These are phyloP conservation scores for Cisticola juncidis DNA, from an alignment of 2,113 vertebrate genomes.

Conservation along the genomic window DNA sequence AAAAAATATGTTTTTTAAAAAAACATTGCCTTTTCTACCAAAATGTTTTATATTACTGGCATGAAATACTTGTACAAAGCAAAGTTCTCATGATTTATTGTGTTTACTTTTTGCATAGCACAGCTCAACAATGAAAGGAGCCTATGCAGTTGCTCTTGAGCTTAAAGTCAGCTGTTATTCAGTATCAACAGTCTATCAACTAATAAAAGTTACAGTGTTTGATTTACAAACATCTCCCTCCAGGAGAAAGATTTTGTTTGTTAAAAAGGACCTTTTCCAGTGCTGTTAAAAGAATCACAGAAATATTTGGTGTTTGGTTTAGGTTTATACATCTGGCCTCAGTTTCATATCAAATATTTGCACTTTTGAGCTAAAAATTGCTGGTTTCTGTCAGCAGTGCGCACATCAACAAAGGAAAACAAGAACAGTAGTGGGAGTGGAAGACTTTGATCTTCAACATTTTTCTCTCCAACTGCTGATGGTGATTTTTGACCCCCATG, in stretches of 20 bases:
- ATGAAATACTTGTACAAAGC: not conserved
- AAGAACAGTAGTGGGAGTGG: conserved; percentile 53
- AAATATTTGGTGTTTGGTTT: conserved; percentile 52
- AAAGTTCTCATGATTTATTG: conserved; percentile 48
- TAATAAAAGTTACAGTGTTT: conserved; percentile 45
- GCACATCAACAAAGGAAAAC: conserved; percentile 57
- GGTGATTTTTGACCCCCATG: conserved; percentile 39
- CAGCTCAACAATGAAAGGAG: conserved; percentile 1
- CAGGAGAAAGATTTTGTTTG: conserved; percentile 35
- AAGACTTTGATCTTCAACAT: conserved; percentile 62
- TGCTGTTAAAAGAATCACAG: conserved; percentile 8
- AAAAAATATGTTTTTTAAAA: not conserved
- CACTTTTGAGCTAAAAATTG: conserved; percentile 42
- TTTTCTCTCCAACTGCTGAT: conserved; percentile 30
- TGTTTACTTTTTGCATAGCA: conserved; percentile 51
- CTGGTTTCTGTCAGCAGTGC: conserved; percentile 38
- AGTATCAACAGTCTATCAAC: conserved; percentile 48
- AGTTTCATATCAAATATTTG: conserved; percentile 69
- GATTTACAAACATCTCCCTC: conserved; percentile 22
- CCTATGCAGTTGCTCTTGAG: not conserved
- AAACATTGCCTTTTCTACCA: not conserved
- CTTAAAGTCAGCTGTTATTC: conserved; percentile 52
- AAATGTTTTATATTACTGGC: not conserved
- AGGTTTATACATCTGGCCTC: conserved; percentile 57
- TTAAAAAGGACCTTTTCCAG: conserved; percentile 43